Conservation (phyloP, 2,113 vertebrate species). For the Pristiophorus japonicus region DNA sequence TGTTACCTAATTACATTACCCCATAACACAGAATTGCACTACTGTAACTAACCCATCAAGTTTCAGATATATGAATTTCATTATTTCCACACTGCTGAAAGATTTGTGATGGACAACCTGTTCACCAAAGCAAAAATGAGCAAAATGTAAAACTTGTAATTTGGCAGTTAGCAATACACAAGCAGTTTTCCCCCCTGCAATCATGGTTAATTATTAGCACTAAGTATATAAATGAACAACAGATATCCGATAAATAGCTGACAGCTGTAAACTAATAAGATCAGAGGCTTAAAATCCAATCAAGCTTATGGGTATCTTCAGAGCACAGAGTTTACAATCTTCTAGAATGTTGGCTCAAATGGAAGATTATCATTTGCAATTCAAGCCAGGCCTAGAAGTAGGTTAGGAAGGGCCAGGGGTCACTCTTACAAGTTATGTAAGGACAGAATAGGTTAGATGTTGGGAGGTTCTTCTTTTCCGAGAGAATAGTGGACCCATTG, state of each 20-base stretch:
- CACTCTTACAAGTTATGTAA: too few relatives aligned
- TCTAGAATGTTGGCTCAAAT: background rate
- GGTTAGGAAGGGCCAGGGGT: background rate
- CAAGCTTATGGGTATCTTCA: background rate
- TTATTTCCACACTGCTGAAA: background rate
- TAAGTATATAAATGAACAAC: background rate
- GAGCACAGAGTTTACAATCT: background rate
- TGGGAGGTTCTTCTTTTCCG: too few relatives aligned
- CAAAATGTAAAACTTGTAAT: background rate
- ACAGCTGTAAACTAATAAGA: background rate
- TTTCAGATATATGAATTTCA: background rate
- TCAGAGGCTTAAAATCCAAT: background rate
- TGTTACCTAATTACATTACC: background rate
- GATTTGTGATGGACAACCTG: background rate
- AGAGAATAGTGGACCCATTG: too few relatives aligned
- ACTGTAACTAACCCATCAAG: background rate
- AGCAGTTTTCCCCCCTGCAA: background rate
- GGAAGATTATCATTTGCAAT: background rate
- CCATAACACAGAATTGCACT: background rate
- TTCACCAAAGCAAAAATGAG: background rate
- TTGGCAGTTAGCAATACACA: background rate
- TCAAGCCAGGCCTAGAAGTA: background rate
- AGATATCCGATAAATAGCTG: background rate
- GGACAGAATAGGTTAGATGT: too few relatives aligned
- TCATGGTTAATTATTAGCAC: background rate